A percentile compares a stretch with the other conserved stretches of the same genome.
Evolutionary conservation across 2,113 vertebrate genomes (phyloP).

Genomic region (Dunckerocampus dactyliophorus): DNA sequence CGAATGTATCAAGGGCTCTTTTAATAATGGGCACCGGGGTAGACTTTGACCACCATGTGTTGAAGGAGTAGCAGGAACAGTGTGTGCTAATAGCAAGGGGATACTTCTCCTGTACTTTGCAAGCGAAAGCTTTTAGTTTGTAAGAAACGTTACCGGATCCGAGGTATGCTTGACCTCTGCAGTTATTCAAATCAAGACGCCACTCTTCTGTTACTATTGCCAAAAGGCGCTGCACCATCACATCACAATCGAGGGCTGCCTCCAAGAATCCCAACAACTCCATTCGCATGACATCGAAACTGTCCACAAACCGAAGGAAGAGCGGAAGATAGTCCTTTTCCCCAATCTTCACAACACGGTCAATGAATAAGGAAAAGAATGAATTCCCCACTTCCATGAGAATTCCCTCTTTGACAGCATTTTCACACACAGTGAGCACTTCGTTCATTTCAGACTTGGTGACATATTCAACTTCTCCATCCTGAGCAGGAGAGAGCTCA

Average conservation of each 20-base stretch:
- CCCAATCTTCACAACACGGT: conserved; percentile 84
- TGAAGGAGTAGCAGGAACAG: conserved; percentile 91
- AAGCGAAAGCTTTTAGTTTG: conserved; percentile 91
- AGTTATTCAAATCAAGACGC: conserved; percentile 88
- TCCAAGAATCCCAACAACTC: conserved; percentile 91
- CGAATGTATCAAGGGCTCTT: conserved; percentile 81
- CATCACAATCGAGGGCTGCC: conserved; percentile 74
- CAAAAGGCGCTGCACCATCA: conserved; percentile 79
- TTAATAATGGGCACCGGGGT: conserved; percentile 83
- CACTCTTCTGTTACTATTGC: conserved; percentile 84
- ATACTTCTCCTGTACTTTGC: conserved; percentile 86
- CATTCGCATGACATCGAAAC: conserved; percentile 86
- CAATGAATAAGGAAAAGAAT: conserved; percentile 89
- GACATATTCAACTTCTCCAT: conserved; percentile 71
- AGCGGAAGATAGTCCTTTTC: conserved; percentile 83
- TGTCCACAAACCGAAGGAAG: conserved; percentile 88
- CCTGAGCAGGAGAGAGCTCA: conserved; percentile 42
- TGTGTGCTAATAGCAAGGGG: conserved; percentile 89
- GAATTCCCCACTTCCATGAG: conserved; percentile 84
- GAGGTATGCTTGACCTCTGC: conserved; percentile 89
- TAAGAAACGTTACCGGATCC: conserved; percentile 87
- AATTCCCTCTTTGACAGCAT: conserved; percentile 83
- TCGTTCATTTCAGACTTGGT: conserved; percentile 83
- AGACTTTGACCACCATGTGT: conserved; percentile 88
- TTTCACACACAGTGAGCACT: conserved; percentile 88